Evolutionary conservation across 1,140 invertebrate genomes (phyloP).

Genomic region (Aphelenchoides fujianensis): DNA sequence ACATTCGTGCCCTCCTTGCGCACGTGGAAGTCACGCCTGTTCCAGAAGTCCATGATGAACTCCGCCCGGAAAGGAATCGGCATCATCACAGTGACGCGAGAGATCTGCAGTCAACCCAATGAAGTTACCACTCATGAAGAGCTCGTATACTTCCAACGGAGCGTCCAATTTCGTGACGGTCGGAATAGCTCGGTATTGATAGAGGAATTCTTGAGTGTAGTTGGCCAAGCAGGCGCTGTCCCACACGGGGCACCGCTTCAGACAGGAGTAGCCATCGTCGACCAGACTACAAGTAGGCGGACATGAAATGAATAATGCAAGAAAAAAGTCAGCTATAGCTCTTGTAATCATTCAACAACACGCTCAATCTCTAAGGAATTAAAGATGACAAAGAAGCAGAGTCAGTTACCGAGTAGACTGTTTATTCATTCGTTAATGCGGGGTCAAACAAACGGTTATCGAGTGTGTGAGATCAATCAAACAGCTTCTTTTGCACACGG

Average conservation of each 20-base stretch:
- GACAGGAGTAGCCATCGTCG: slow-evolving; percentile 61
- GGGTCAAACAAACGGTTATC: slow-evolving; percentile 19
- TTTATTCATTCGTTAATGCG: background rate
- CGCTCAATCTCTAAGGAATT: slow-evolving; percentile 8
- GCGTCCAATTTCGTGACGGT: slow-evolving; percentile 21
- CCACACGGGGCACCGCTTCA: slow-evolving; percentile 49
- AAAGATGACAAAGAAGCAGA: background rate
- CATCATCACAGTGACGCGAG: slow-evolving; percentile 31
- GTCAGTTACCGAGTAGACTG: background rate
- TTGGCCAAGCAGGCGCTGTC: slow-evolving; percentile 52
- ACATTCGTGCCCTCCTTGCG: slow-evolving; percentile 28
- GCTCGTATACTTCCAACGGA: slow-evolving; percentile 11
- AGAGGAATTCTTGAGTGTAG: slow-evolving; percentile 58
- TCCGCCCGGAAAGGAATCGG: slow-evolving; percentile 23
- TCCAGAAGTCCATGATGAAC: slow-evolving; percentile 25
- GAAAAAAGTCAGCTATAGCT: no score
- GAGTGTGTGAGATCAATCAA: background rate
- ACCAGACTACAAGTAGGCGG: slow-evolving; percentile 47
- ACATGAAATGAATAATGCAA: slow-evolving; percentile 20
- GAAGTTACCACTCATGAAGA: background rate
- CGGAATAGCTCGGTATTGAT: slow-evolving; percentile 57
- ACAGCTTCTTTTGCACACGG: slow-evolving; percentile 24
- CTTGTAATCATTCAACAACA: slow-evolving; percentile 12
- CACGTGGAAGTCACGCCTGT: slow-evolving; percentile 24
- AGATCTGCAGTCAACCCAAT: slow-evolving; percentile 30